Evolutionary conservation across 2,113 vertebrate genomes (phyloP).

Genomic region (Vombatus ursinus): DNA sequence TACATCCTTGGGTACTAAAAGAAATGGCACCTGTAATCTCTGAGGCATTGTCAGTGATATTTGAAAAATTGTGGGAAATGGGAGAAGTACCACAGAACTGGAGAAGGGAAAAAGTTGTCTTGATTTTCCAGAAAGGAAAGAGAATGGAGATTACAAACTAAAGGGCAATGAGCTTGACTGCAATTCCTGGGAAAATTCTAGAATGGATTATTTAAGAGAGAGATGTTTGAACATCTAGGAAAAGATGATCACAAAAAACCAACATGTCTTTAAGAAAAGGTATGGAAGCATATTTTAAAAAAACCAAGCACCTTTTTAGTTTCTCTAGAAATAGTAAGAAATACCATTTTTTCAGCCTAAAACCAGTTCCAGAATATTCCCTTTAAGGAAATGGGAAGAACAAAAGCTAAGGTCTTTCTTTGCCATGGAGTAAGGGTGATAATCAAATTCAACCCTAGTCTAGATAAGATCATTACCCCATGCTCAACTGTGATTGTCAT

Average conservation of each 20-base stretch:
- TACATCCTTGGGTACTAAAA: neutral
- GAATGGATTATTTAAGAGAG: neutral
- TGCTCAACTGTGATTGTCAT: neutral
- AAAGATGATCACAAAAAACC: neutral
- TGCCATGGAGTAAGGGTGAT: neutral
- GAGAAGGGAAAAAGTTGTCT: neutral
- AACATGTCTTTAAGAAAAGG: neutral
- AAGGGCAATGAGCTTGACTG: neutral
- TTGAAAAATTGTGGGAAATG: neutral
- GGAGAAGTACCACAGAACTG: neutral
- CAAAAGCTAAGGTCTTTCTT: neutral
- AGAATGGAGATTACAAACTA: neutral
- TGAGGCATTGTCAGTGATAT: neutral
- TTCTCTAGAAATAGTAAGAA: neutral
- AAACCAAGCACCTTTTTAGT: neutral
- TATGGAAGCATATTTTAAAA: neutral
- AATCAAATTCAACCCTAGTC: neutral
- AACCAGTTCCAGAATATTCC: neutral
- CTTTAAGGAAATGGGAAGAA: neutral
- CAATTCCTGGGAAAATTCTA: neutral
- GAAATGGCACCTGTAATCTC: neutral
- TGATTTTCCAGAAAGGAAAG: neutral
- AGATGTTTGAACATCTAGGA: neutral
- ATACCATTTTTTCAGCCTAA: neutral
- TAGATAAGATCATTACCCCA: neutral